These are phyloP conservation scores for Anolis carolinensis DNA, from an alignment of 2,113 vertebrate species.

Conservation along the genomic window DNA sequence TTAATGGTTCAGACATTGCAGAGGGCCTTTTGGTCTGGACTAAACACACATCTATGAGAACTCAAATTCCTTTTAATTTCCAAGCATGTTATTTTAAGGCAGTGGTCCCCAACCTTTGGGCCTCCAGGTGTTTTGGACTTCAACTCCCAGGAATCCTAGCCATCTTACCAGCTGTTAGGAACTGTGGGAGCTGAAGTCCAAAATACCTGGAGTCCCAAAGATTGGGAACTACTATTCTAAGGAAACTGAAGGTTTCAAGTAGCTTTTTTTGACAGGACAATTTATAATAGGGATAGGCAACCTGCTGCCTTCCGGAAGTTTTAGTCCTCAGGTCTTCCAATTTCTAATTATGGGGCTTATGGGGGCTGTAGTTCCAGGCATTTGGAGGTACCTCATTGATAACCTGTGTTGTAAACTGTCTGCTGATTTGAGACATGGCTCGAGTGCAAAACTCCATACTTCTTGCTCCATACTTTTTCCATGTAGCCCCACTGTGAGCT, in stretches of 20 bases:
- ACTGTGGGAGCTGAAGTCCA: no score
- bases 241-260: neutral
- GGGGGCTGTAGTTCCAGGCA: neutral
- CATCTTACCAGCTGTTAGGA: no score
- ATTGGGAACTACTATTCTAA: no score
- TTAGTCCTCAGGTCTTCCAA: neutral
- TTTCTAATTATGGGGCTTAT: neutral
- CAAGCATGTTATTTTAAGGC: neutral
- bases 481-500: neutral
- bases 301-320: neutral
- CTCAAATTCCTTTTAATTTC: neutral
- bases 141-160: no score
- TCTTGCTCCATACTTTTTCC: neutral
- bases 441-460: neutral
- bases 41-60: neutral
- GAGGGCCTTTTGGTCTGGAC: neutral
- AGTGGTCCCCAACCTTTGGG: no score
- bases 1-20: neutral
- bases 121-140: no score
- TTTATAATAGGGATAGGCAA: no score
- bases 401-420: neutral
- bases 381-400: neutral
- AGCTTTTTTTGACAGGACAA: neutral
- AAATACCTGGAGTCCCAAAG: no score
- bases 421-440: neutral